Conservation (phyloP, 2,888 invertebrate species). For the Conomelus anceps region DNA sequence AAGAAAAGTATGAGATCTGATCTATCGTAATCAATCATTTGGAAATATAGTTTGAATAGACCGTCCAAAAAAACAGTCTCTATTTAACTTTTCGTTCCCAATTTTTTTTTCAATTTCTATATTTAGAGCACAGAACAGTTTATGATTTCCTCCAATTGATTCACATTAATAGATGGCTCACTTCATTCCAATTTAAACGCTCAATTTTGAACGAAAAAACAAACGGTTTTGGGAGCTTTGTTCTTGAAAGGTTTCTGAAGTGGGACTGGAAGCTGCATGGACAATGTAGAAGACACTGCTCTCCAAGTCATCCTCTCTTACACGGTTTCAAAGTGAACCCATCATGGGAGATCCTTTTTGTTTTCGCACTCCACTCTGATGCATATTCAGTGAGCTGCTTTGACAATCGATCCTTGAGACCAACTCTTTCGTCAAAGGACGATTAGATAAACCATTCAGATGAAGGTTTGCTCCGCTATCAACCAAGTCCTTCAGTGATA, state of each 20-base stretch:
- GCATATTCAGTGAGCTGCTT: not conserved
- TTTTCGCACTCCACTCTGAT: not conserved
- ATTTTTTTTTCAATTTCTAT: no score
- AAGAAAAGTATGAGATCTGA: no score
- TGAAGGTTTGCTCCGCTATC: not conserved
- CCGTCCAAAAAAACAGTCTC: no score
- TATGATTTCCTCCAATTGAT: no score
- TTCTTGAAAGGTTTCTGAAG: not conserved
- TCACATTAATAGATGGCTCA: no score
- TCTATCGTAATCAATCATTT: no score
- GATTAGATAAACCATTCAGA: not conserved
- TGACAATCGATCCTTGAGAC: not conserved
- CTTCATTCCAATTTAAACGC: no score
- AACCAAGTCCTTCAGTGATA: not conserved
- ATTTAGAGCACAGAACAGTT: no score
- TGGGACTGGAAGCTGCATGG: not conserved
- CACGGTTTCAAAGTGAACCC: not conserved
- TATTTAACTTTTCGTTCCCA: no score
- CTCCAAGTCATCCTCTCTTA: not conserved
- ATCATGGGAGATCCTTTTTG: not conserved
- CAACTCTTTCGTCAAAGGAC: not conserved
- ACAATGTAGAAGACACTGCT: not conserved
- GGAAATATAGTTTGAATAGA: no score
- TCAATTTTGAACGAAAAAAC: not conserved
- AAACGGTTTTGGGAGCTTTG: not conserved